These are phyloP conservation scores for Mycteria americana DNA, from an alignment of 2,797 vertebrate genomes.

Conservation along the genomic window DNA sequence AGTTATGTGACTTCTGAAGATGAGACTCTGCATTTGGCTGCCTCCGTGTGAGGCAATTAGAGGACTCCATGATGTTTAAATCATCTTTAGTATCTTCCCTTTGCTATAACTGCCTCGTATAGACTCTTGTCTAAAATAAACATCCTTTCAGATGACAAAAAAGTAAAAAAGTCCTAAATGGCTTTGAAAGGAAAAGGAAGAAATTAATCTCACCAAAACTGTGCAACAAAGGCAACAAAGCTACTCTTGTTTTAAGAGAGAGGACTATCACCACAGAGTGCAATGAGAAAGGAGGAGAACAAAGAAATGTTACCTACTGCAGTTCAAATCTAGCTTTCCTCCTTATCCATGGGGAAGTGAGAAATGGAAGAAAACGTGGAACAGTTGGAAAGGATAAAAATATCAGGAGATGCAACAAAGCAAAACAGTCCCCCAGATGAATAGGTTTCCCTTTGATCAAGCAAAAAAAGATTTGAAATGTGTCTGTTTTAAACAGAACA, in stretches of 20 bases:
- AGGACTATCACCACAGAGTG: background rate
- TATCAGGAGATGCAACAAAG: conserved; percentile 12
- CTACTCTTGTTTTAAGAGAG: background rate
- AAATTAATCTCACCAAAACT: background rate
- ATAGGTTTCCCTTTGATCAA: conserved; percentile 10
- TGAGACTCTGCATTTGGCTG: background rate
- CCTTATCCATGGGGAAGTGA: background rate
- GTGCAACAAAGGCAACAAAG: background rate
- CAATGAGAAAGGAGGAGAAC: background rate
- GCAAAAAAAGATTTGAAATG: background rate
- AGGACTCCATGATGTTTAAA: background rate
- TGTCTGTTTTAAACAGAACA: background rate
- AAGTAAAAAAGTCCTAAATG: background rate
- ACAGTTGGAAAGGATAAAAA: conserved; percentile 14
- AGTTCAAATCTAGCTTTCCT: background rate
- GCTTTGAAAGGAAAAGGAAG: background rate
- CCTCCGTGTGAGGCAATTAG: background rate
- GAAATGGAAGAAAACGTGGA: background rate
- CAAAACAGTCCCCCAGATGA: background rate
- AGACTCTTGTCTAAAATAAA: background rate
- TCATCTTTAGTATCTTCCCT: background rate
- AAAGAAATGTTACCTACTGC: background rate
- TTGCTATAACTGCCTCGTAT: background rate
- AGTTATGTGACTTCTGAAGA: background rate
- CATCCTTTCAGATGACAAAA: background rate